Conservation (phyloP, 1,140 invertebrate species). For the Trichonephila clavipes region DNA sequence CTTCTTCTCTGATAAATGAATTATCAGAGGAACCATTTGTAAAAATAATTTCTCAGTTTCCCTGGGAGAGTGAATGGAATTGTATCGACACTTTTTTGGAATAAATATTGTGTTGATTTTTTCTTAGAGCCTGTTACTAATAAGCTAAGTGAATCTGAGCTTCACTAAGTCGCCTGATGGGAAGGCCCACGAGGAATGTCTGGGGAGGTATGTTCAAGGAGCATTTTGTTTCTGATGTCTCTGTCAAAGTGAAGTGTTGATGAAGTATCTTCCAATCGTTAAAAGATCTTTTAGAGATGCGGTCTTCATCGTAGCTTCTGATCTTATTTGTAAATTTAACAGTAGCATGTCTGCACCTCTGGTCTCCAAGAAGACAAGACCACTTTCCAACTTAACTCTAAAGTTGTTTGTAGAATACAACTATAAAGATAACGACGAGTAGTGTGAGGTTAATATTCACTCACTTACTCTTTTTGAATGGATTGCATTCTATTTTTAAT, state of each 20-base stretch:
- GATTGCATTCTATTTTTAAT: too few species aligned
- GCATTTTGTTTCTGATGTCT: too few species aligned
- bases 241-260: too few species aligned
- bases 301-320: constrained; percentile 3
- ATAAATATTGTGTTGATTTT: not conserved
- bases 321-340: not conserved
- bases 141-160: too few species aligned
- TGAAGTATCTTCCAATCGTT: not conserved
- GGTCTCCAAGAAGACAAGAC: not conserved
- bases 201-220: too few species aligned
- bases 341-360: not conserved
- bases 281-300: constrained; percentile 8
- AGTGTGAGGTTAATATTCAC: too few species aligned
- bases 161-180: too few species aligned
- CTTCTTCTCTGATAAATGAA: not conserved
- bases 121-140: too few species aligned
- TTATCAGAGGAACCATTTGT: not conserved
- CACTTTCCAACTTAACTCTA: not conserved
- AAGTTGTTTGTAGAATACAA: not conserved
- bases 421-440: too few species aligned
- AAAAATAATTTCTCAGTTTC: not conserved
- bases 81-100: not conserved
- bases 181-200: too few species aligned
- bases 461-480: too few species aligned
- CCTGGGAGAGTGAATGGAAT: not conserved